Conservation (phyloP, 2,888 invertebrate genomes). For the Neria commutata region DNA sequence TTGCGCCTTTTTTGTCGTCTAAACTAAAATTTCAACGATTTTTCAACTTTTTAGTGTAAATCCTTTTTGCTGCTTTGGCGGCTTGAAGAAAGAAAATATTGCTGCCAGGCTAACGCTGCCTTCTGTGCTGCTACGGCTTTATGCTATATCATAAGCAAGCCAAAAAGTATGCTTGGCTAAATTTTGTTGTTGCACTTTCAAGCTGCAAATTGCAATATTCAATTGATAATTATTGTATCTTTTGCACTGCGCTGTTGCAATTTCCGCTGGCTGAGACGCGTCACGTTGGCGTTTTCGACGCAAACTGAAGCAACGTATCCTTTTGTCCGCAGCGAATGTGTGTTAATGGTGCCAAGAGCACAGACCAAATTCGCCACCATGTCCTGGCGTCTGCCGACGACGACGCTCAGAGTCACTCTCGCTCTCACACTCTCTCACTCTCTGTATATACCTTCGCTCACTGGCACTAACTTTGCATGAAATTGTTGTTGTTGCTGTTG, state of each 20-base stretch:
- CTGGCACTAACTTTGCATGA: too few species aligned
- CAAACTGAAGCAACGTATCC: constrained; percentile 43
- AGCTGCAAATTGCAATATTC: constrained; percentile 5
- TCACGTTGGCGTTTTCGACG: constrained; percentile 49
- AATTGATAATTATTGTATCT: constrained; percentile 8
- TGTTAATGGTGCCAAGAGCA: constrained; percentile 27
- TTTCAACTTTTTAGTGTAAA: neutral
- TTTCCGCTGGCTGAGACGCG: constrained; percentile 39
- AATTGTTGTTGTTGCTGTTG: too few species aligned
- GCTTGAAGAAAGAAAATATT: too few species aligned
- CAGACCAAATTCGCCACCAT: neutral
- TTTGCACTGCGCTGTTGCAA: constrained; percentile 7
- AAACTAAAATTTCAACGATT: constrained; percentile 8
- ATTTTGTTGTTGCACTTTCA: neutral
- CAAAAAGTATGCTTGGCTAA: constrained; percentile 3
- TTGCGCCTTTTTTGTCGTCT: neutral
- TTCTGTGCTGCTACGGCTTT: too few species aligned
- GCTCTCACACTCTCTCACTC: neutral
- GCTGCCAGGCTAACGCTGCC: too few species aligned
- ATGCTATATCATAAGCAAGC: constrained; percentile 12
- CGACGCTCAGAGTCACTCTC: neutral
- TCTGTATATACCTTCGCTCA: too few species aligned
- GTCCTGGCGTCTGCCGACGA: too few species aligned
- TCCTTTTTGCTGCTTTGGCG: neutral
- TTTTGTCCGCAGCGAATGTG: constrained; percentile 20